Conservation (phyloP, 2,797 vertebrate genomes). For the Gymnocypris eckloni region DNA sequence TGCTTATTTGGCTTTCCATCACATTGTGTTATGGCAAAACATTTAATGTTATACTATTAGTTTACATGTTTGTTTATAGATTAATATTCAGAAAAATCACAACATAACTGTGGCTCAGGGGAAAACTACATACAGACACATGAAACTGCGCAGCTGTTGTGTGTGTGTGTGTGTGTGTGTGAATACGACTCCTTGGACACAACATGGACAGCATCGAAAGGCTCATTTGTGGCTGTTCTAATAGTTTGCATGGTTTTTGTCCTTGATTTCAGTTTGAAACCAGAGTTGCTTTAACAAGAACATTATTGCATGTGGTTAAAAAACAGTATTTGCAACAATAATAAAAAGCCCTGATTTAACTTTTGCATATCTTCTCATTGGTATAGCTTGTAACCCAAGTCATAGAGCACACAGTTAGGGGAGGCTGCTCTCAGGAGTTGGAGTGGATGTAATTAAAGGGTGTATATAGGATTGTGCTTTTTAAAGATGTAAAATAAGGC, state of each 20-base stretch:
- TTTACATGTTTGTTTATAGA: background rate
- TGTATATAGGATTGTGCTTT: background rate
- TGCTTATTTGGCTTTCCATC: background rate
- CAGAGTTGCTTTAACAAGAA: background rate
- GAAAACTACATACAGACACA: background rate
- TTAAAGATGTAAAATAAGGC: conserved; percentile 18
- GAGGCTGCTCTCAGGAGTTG: conserved; percentile 32
- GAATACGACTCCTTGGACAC: background rate
- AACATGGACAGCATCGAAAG: conserved; percentile 2
- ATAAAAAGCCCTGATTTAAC: background rate
- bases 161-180: background rate
- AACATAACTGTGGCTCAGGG: background rate
- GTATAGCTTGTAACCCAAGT: background rate
- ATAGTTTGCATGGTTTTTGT: conserved; percentile 3
- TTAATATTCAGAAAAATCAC: background rate
- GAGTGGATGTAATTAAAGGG: conserved; percentile 45
- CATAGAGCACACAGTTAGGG: background rate
- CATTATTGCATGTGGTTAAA: background rate
- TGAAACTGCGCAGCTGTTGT: conserved; percentile 5
- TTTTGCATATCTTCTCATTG: background rate
- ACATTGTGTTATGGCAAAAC: background rate
- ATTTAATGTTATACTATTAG: background rate
- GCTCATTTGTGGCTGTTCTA: conserved; percentile 2
- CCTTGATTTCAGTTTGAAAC: background rate
- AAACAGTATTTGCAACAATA: background rate